Conservation (phyloP, 2,113 vertebrate genomes). For the Pangasianodon gigas region DNA sequence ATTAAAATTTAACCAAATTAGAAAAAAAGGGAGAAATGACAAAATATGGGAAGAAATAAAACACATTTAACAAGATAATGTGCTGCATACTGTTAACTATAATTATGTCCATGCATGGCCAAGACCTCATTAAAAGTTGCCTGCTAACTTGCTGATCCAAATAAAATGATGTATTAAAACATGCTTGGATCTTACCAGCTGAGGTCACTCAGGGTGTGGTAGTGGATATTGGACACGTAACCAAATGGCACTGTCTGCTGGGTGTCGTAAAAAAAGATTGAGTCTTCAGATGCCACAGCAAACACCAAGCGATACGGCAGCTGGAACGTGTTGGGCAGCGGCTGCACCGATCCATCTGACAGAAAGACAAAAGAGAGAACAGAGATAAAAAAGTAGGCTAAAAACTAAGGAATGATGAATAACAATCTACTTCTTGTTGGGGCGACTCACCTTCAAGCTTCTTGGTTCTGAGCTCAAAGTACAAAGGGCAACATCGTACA, state of each 20-base stretch:
- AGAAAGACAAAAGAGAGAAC: not conserved
- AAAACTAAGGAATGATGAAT: not conserved
- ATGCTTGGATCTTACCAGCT: constrained; percentile 78
- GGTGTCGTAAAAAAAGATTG: constrained; percentile 90
- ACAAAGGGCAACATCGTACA: constrained; percentile 94
- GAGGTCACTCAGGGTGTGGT: constrained; percentile 95
- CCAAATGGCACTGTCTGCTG: constrained; percentile 91
- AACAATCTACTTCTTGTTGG: not conserved
- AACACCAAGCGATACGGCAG: constrained; percentile 93
- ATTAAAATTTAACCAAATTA: not conserved
- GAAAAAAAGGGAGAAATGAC: not conserved
- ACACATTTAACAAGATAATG: not conserved
- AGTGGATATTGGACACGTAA: constrained; percentile 94
- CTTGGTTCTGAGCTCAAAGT: constrained; percentile 83
- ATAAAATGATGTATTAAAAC: not conserved
- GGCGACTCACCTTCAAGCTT: constrained; percentile 72
- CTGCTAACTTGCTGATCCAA: no score
- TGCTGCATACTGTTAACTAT: not conserved
- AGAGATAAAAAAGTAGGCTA: not conserved
- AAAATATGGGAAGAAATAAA: not conserved
- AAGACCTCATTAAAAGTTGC: not conserved
- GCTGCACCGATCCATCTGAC: constrained; percentile 70
- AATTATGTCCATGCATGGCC: not conserved
- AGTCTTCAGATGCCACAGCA: constrained; percentile 94
- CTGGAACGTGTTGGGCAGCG: constrained; percentile 69